Conservation (phyloP, 1,140 invertebrate species). For the Drosophila dunni region DNA sequence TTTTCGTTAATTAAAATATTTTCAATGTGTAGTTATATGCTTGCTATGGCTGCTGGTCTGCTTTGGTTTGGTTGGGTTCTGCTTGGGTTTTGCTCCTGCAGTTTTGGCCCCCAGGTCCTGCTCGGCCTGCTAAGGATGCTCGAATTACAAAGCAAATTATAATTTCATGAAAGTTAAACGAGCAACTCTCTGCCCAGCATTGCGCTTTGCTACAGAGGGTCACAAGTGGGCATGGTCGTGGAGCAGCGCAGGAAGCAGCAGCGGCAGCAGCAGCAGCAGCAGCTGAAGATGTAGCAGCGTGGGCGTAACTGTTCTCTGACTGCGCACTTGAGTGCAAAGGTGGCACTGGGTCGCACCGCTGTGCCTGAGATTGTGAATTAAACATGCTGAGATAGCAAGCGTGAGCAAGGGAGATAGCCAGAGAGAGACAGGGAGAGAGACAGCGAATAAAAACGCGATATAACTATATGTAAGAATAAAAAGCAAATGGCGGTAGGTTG, state of each 20-base stretch:
- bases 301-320: slow-evolving; percentile 47
- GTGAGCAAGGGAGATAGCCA: background rate
- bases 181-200: slow-evolving; percentile 68
- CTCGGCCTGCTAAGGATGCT: slow-evolving; percentile 73
- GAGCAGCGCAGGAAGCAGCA: background rate
- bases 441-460: slow-evolving; percentile 17
- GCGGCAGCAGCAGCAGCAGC: background rate
- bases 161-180: slow-evolving; percentile 84
- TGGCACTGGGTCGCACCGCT: slow-evolving; percentile 65
- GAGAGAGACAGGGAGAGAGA: background rate
- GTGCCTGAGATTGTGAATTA: slow-evolving; percentile 76
- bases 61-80: background rate
- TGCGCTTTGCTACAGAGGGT: slow-evolving; percentile 49
- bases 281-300: slow-evolving; percentile 14
- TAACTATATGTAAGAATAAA: slow-evolving; percentile 67
- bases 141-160: slow-evolving; percentile 84
- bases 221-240: slow-evolving; percentile 35
- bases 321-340: slow-evolving; percentile 81
- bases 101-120: slow-evolving; percentile 42
- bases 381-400: slow-evolving; percentile 65
- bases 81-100: slow-evolving; percentile 9
- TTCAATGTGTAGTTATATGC: slow-evolving; percentile 60
- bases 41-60: slow-evolving; percentile 31
- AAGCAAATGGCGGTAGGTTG: slow-evolving; percentile 60
- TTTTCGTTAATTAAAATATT: slow-evolving; percentile 83